Base-by-base conservation (phyloP, 2,797 vertebrate genomes). In the Tympanoctomys barrerae region DNA sequence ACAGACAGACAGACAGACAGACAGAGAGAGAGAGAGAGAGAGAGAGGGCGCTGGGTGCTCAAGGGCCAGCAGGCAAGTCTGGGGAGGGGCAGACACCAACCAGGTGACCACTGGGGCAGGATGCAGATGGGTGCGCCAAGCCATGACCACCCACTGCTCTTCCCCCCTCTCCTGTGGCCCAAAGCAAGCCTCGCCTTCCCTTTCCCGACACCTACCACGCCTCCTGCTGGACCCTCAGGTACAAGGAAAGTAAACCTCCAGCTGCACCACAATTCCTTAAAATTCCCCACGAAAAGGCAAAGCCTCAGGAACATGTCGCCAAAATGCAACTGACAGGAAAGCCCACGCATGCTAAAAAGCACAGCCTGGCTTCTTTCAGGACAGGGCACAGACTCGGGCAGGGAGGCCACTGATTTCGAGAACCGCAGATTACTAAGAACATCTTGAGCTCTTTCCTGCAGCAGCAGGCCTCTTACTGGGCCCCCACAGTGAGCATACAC, bases 171-270 rank as follows among this genome's bases (percentile, higher is more conserved):
- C 46, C 73, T 82, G 81, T 61, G 49, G 6, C n/a, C 33, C 62
- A n/a, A 86, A 92, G 91, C 42, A 87, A 85, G 49, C 59, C 64
- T 91, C 14, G 1, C 14, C 64, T 42, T 68, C 28, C 68, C 54
- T 89, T 86, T 66, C 31, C 64, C 62, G 59, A 94, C 26, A 68
- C 59, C 52, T 52, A 39, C 52, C 26, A 54, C 85, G 87, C 75
- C 77, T 79, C 81, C 83, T 66, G 77, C 68, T 22, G 21, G 21
- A 73, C 87, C 71, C 64, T 77, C 57, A 70, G 36, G 52, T 33
- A 62, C 59, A 62, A 18, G 68, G n/a, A 94, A 94, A 92, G 96
- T 66, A 66, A 96, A 90, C 33, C 75, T 91, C 39, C 68, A 81
- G 83, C 36, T 71, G 16, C 22, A 86, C 42, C 81, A 84, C 88